These are phyloP conservation scores for Danio aesculapii DNA, from an alignment of 2,797 vertebrate genomes.

Conservation along the genomic window DNA sequence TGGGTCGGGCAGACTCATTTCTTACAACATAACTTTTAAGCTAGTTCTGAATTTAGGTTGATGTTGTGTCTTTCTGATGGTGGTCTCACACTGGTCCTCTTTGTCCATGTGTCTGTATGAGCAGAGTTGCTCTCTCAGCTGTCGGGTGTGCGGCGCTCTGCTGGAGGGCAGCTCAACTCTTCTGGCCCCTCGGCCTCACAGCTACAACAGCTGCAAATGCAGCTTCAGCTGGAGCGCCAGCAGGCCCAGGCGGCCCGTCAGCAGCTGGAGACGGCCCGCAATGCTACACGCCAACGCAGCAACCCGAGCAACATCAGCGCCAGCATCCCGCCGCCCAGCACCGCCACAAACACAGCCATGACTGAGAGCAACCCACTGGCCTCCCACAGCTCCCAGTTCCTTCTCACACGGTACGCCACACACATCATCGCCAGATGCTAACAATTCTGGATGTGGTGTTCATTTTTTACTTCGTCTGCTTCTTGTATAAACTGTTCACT, in stretches of 20 bases:
- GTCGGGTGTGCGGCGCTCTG: conserved; percentile 94
- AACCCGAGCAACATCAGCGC: conserved; percentile 89
- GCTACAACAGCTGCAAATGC: conserved; percentile 98
- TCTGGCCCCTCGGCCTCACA: conserved; percentile 97
- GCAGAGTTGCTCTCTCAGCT: conserved; percentile 98
- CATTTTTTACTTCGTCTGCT: too few species aligned
- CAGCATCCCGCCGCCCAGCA: conserved; percentile 86
- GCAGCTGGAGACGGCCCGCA: conserved; percentile 94
- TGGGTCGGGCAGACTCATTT: too few species aligned
- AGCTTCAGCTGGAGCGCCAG: conserved; percentile 95
- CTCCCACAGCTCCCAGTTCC: conserved; percentile 94
- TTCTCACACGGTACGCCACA: conserved; percentile 90
- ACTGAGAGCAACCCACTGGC: conserved; percentile 88
- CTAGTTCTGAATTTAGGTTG: background rate
- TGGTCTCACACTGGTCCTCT: background rate
- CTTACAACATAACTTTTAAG: background rate
- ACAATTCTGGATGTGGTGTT: background rate
- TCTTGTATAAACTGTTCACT: too few species aligned
- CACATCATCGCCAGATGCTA: background rate
- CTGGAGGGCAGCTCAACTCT: conserved; percentile 96
- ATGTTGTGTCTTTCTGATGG: background rate
- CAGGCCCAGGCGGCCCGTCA: conserved; percentile 96
- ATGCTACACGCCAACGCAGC: conserved; percentile 87
- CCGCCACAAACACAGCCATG: conserved; percentile 82
- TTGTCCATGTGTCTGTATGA: conserved; percentile 26